phyloP scores from a whole-genome alignment of 2,797 vertebrate species.

The Manis pentadactyla region DNA sequence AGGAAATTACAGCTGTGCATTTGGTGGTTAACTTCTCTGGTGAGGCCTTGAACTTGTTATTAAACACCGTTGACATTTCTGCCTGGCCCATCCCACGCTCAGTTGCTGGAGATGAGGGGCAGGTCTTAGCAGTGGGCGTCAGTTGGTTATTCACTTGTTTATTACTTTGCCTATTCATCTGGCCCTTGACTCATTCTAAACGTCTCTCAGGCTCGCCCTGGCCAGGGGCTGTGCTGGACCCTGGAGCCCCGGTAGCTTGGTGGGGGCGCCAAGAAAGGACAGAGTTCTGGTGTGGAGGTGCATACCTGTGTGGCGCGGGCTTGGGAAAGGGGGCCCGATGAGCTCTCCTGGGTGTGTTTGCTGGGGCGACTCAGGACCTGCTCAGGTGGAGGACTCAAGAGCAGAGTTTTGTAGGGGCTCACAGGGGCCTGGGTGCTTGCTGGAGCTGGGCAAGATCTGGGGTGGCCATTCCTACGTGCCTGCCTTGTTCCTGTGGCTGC shows the following conservation, averaged over 20 bases:
- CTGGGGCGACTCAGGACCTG: background rate
- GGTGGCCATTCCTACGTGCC: background rate
- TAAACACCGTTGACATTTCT: background rate
- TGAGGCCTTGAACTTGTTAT: constrained; percentile 18
- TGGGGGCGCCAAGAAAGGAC: rapidly evolving
- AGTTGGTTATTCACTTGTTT: background rate
- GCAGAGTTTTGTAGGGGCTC: background rate
- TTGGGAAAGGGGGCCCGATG: background rate
- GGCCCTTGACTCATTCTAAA: background rate
- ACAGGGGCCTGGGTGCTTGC: background rate
- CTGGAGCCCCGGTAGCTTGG: background rate
- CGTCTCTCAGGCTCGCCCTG: rapidly evolving
- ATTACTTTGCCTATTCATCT: background rate
- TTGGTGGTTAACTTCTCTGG: constrained; percentile 38
- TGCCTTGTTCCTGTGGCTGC: background rate
- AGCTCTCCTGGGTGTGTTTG: background rate
- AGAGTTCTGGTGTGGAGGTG: background rate
- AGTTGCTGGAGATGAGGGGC: constrained; percentile 12
- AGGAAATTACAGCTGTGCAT: constrained; percentile 67
- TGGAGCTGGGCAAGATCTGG: background rate
- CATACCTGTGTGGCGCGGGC: rapidly evolving
- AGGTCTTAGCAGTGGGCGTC: background rate
- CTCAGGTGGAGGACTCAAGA: background rate
- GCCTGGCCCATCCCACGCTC: background rate
- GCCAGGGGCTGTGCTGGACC: background rate